Evolutionary conservation across 2,888 invertebrate genomes (phyloP).

Genomic region (Fragum whitleyi): DNA sequence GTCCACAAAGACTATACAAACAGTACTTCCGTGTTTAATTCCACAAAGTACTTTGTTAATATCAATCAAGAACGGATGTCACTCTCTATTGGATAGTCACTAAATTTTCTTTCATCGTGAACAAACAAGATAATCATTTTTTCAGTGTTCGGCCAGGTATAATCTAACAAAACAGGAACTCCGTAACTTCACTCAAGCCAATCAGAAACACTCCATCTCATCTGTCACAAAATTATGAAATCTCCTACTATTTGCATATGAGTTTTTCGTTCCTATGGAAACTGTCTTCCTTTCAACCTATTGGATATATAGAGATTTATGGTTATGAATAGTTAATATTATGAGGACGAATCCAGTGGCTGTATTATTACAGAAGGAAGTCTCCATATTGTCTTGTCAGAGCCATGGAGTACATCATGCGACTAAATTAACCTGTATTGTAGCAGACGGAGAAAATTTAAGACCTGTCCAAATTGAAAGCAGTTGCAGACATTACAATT

Average conservation of each 20-base stretch:
- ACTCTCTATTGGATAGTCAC: conserved; percentile 15
- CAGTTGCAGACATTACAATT: background rate
- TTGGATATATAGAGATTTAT: conserved; percentile 29
- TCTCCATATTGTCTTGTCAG: background rate
- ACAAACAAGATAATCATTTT: conserved; percentile 16
- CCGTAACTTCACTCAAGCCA: conserved; percentile 1
- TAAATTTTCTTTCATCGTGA: background rate
- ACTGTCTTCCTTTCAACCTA: conserved; percentile 31
- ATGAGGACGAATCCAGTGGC: background rate
- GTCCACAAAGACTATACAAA: background rate
- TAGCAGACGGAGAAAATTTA: background rate
- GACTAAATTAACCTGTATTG: background rate
- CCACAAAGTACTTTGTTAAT: conserved; percentile 9
- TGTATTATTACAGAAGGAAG: background rate
- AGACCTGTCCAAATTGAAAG: background rate
- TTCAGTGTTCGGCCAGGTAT: conserved; percentile 1
- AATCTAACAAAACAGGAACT: conserved; percentile 2
- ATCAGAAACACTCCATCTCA: background rate
- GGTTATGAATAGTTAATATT: conserved; percentile 14
- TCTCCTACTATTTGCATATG: conserved; percentile 23
- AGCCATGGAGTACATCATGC: background rate
- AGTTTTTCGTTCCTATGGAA: conserved; percentile 36
- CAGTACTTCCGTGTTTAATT: conserved; percentile 16
- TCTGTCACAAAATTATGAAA: conserved; percentile 27
- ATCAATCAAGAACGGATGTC: conserved; percentile 22